Base-by-base conservation (phyloP, 2,888 invertebrate genomes). In the Argyresthia albistria region DNA sequence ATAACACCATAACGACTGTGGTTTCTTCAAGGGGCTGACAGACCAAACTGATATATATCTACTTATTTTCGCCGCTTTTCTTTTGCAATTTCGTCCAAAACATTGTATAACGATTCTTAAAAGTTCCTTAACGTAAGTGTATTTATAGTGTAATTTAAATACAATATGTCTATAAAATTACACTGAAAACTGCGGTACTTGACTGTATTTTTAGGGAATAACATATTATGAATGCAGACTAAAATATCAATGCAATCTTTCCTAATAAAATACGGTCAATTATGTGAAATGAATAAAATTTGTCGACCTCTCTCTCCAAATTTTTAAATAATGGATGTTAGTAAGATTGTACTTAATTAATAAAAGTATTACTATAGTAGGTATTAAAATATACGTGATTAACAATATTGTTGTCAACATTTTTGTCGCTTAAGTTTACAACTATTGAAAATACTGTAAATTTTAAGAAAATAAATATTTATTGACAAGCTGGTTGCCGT, bases 341-440 rank as follows among this genome's bases (percentile, higher is more conserved):
- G 56, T 56, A 53, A 61, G 59, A 64, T 67, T 69, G 75, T 80
- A 78, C 76, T 76, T 79, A 80, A 64, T 65, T 12, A 59, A 67
- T 70, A 66, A 73, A 64, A 80, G 80, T 82, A 83, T 82, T 81
- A 80, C 69, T 77, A 80, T 6, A 4, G 6, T 25, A 25, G n/a
- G 69, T 62, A 66, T 55, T 73, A 72, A 25, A 53, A 52, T 55
- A 54, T 53, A 25, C 36, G 48, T 35, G 35, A 62, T 72, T 67
- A 76, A 73, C 66, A 57, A 70, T 76, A 75, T 80, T 78, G 82
- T 82, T 82, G 80, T 84, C 79, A 75, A 76, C 74, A 70, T 76
- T 78, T 51, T 73, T 75, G 71, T 75, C 76, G 74, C 76, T 71
- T 78, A 73, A 76, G 78, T 82, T 76, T 43, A 36, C 35, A 35